These are phyloP conservation scores for Perodicticus potto DNA, from an alignment of 2,797 vertebrate species.

Conservation along the genomic window DNA sequence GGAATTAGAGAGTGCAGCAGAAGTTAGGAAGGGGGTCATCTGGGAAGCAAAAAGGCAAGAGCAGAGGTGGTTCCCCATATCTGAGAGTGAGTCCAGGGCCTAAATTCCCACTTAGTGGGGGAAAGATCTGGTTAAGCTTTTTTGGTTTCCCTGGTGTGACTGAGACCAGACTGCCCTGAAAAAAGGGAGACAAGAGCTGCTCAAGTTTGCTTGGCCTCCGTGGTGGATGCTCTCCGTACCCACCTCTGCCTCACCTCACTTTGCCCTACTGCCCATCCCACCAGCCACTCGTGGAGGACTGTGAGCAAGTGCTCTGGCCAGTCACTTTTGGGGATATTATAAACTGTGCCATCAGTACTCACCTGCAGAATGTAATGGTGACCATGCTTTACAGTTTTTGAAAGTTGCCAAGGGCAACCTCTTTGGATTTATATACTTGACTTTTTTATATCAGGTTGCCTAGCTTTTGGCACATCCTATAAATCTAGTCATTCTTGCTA, in stretches of 20 bases:
- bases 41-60: not conserved
- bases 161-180: not conserved
- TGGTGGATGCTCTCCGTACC: not conserved
- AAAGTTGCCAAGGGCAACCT: not conserved
- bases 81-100: not conserved
- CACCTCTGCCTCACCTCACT: not conserved
- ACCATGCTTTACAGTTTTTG: not conserved
- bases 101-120: not conserved
- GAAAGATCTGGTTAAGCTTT: not conserved
- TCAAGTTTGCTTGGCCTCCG: not conserved
- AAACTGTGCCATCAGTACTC: not conserved
- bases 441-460: not conserved
- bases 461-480: not conserved
- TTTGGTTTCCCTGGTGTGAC: not conserved
- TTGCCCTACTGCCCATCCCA: not conserved
- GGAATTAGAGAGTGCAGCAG: not conserved
- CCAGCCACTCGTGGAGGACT: not conserved
- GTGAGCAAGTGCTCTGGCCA: not conserved
- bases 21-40: not conserved
- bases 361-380: not conserved
- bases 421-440: not conserved
- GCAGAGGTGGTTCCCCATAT: not conserved
- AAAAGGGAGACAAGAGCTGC: not conserved
- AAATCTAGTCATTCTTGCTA: slow-evolving; percentile 44
- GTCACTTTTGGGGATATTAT: not conserved